Percentiles rank a stretch among this genome's conserved stretches.
phyloP scores from a whole-genome alignment of 2,797 vertebrate species.

The Falco peregrinus region DNA sequence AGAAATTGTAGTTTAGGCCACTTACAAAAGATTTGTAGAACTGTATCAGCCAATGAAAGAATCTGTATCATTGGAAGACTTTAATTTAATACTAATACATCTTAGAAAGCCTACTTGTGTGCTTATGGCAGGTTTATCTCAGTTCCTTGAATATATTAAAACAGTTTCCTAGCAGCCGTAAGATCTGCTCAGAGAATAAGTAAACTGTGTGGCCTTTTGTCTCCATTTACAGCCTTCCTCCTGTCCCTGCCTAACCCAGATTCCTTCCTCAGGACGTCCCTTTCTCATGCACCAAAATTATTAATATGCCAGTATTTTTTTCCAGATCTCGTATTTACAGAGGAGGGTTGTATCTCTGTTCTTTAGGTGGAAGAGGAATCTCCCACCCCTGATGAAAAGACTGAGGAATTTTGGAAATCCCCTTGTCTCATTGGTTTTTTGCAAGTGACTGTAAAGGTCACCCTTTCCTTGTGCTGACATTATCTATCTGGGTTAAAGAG shows the following conservation, averaged over 20 bases:
- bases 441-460: slow-evolving; percentile 12
- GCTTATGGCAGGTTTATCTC: background rate
- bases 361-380: background rate
- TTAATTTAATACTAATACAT: background rate
- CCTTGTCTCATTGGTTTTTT: background rate
- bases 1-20: background rate
- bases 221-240: background rate
- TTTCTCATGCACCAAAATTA: background rate
- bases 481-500: slow-evolving; percentile 41
- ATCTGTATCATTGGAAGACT: background rate
- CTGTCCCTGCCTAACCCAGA: background rate
- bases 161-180: background rate
- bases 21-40: background rate
- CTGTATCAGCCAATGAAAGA: background rate
- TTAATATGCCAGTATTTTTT: slow-evolving; percentile 26
- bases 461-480: slow-evolving; percentile 20
- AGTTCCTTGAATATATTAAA: background rate
- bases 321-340: background rate
- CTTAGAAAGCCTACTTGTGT: background rate
- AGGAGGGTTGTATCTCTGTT: background rate
- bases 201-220: background rate
- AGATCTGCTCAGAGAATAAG: background rate
- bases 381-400: background rate
- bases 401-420: slow-evolving; percentile 42
- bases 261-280: slow-evolving; percentile 3